A percentile compares a stretch with the other conserved stretches of the same genome.
Evolutionary conservation across 2,888 invertebrate species (phyloP).

Genomic region (Notocelia uddmanniana): DNA sequence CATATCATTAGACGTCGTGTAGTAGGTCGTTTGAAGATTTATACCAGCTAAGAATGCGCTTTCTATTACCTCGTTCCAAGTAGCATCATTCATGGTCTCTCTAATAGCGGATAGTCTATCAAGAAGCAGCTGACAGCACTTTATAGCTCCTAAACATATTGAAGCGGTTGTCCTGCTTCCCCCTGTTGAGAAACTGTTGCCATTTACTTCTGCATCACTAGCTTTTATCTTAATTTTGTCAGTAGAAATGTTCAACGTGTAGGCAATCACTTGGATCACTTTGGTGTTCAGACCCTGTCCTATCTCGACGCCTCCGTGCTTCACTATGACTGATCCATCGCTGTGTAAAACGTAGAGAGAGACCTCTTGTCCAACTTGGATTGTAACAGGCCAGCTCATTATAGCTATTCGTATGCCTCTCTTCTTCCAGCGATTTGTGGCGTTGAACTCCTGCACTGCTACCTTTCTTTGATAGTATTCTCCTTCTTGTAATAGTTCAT

Average conservation of each 20-base stretch:
- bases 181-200: slow-evolving; percentile 88
- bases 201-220: slow-evolving; percentile 85
- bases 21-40: slow-evolving; percentile 57
- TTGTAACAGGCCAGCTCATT: slow-evolving; percentile 87
- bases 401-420: slow-evolving; percentile 89
- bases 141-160: slow-evolving; percentile 69
- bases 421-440: slow-evolving; percentile 91
- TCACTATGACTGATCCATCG: slow-evolving; percentile 90
- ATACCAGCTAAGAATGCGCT: slow-evolving; percentile 54
- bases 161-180: slow-evolving; percentile 80
- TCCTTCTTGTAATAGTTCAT: slow-evolving; percentile 72
- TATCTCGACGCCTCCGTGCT: slow-evolving; percentile 91
- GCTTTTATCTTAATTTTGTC: slow-evolving; percentile 88
- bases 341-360: slow-evolving; percentile 89
- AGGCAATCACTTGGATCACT: slow-evolving; percentile 88
- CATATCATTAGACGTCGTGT: slow-evolving; percentile 52
- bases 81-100: slow-evolving; percentile 58
- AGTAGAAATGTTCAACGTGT: slow-evolving; percentile 88
- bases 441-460: slow-evolving; percentile 84
- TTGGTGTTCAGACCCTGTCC: slow-evolving; percentile 93
- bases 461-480: slow-evolving; percentile 80
- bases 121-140: slow-evolving; percentile 70
- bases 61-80: slow-evolving; percentile 61
- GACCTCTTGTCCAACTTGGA: slow-evolving; percentile 83
- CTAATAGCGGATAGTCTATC: slow-evolving; percentile 66